phyloP scores from a whole-genome alignment of 2,888 invertebrate genomes.

The Aproaerema taeniolella region DNA sequence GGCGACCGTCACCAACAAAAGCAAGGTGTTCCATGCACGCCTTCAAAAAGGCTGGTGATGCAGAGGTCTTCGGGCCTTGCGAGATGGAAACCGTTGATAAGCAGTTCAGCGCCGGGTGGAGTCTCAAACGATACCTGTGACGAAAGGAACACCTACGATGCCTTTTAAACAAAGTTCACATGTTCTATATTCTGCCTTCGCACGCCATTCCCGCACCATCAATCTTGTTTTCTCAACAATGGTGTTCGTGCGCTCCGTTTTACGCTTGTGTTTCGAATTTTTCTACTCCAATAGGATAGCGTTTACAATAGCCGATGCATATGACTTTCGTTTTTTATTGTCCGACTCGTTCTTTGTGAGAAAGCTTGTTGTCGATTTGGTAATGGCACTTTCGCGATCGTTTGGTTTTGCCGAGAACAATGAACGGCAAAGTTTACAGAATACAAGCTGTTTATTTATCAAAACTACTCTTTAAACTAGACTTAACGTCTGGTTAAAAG shows the following conservation, averaged over 20 bases:
- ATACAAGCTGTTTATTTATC: neutral
- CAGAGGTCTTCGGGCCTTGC: too few species aligned
- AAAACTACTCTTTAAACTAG: too few species aligned
- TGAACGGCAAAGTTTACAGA: too few species aligned
- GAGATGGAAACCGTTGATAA: too few species aligned
- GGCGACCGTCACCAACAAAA: too few species aligned
- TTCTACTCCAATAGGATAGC: constrained; percentile 15
- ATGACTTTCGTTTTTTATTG: constrained; percentile 47
- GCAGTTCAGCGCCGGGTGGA: too few species aligned
- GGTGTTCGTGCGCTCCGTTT: constrained; percentile 34
- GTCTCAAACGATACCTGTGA: too few species aligned
- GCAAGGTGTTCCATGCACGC: too few species aligned
- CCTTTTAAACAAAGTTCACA: constrained; percentile 42
- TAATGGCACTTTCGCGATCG: constrained; percentile 14
- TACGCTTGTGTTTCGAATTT: constrained; percentile 38
- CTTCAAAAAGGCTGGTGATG: too few species aligned
- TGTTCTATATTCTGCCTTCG: constrained; percentile 64
- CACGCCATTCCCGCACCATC: constrained; percentile 45
- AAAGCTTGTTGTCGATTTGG: constrained; percentile 15
- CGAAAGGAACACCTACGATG: too few species aligned
- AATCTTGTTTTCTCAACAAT: constrained; percentile 52
- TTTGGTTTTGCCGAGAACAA: neutral
- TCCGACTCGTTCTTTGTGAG: constrained; percentile 14
- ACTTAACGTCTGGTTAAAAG: too few species aligned
- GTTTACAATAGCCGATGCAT: constrained; percentile 30